Evolutionary conservation across 2,797 vertebrate species (phyloP).

Genomic region (Galagoides demidoff): DNA sequence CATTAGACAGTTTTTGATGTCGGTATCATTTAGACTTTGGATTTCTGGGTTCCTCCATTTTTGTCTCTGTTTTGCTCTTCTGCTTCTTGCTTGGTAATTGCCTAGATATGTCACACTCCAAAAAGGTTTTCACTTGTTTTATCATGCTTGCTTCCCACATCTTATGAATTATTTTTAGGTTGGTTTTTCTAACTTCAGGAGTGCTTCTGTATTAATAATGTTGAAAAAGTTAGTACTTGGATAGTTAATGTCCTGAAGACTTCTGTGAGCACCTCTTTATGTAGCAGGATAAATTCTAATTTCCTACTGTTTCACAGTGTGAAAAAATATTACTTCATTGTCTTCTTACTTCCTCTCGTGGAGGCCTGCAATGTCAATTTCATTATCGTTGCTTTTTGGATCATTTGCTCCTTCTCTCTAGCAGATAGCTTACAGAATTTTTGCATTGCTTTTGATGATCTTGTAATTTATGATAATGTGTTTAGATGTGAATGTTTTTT

Average conservation of each 20-base stretch:
- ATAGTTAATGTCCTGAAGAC: not conserved
- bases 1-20: not conserved
- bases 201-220: not conserved
- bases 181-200: not conserved
- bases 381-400: not conserved
- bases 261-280: not conserved
- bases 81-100: not conserved
- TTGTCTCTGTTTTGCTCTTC: not conserved
- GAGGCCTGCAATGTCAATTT: not conserved
- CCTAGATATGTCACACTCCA: not conserved
- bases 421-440: not conserved
- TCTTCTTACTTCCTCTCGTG: not conserved
- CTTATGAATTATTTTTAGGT: not conserved
- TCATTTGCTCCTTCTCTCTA: not conserved
- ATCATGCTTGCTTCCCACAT: not conserved
- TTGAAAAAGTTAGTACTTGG: not conserved
- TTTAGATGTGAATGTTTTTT: conserved; percentile 37
- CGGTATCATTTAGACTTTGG: not conserved
- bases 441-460: conserved; percentile 38
- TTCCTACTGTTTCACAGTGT: not conserved
- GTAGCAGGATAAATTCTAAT: not conserved
- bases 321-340: not conserved
- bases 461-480: conserved; percentile 31
- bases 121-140: not conserved
- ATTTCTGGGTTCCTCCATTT: not conserved